Evolutionary conservation across 2,888 invertebrate species (phyloP).

Genomic region (Cylindroiulus punctatus): DNA sequence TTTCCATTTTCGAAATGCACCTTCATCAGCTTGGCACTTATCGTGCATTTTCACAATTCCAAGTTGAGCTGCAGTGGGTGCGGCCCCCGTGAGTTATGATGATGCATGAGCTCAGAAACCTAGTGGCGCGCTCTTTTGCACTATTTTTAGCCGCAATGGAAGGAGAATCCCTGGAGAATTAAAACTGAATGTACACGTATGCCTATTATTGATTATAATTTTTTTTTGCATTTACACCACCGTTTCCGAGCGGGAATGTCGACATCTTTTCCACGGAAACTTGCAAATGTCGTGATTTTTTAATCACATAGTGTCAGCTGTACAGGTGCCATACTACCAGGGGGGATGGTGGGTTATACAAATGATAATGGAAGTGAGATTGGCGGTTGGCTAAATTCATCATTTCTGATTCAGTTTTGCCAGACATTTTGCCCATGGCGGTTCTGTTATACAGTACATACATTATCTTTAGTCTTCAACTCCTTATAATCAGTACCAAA

Average conservation of each 20-base stretch:
- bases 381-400: too few species aligned
- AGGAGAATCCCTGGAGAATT: conserved; percentile 21
- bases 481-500: too few species aligned
- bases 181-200: conserved; percentile 24
- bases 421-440: too few species aligned
- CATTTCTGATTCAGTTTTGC: too few species aligned
- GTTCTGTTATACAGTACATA: too few species aligned
- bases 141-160: neutral
- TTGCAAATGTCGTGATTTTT: conserved; percentile 1
- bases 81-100: conserved; percentile 36
- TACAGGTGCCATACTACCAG: too few species aligned
- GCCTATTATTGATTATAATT: conserved; percentile 14
- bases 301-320: neutral
- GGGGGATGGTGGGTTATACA: too few species aligned
- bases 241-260: neutral
- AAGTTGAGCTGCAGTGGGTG: conserved; percentile 8
- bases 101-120: conserved; percentile 12
- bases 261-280: neutral
- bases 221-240: neutral
- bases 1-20: conserved; percentile 25
- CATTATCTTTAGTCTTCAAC: too few species aligned
- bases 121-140: conserved; percentile 17
- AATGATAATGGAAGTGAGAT: too few species aligned
- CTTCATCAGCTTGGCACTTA: conserved; percentile 17
- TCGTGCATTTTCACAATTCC: conserved; percentile 12